Conservation (phyloP, 2,888 invertebrate genomes). For the Orchesella flavescens region DNA sequence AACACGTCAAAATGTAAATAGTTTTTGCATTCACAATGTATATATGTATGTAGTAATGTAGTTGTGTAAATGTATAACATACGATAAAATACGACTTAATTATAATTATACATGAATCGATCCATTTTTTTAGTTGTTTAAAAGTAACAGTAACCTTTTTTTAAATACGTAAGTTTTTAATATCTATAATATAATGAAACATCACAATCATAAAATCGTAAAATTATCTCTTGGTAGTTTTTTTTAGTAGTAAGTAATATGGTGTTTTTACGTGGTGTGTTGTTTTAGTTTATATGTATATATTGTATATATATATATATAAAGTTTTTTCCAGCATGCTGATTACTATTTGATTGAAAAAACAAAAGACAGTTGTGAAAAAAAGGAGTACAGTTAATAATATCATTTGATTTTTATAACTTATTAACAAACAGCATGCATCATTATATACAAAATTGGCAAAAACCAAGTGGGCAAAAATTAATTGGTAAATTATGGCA, state of each 20-base stretch:
- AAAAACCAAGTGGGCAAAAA: no score
- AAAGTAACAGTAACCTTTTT: not conserved
- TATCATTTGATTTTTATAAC: no score
- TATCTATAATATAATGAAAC: conserved; percentile 35
- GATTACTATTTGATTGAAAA: not conserved
- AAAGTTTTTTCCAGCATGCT: not conserved
- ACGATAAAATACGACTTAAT: not conserved
- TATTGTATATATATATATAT: no score
- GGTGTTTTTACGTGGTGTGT: no score
- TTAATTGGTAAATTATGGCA: no score
- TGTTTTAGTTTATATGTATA: no score
- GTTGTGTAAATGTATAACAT: conserved; percentile 1
- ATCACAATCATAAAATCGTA: conserved; percentile 54
- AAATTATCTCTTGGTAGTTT: conserved; percentile 8
- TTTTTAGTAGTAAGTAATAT: not conserved
- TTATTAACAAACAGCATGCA: no score
- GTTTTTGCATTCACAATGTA: not conserved
- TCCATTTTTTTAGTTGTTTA: not conserved
- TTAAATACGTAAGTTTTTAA: conserved; percentile 1
- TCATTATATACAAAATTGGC: no score
- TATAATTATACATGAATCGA: not conserved
- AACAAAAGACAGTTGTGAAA: not conserved
- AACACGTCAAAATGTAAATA: not conserved
- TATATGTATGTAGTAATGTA: conserved; percentile 11
- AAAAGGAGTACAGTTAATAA: not conserved